Evolutionary conservation across 1,140 invertebrate genomes (phyloP).

Genomic region (Aleiodes sp.): DNA sequence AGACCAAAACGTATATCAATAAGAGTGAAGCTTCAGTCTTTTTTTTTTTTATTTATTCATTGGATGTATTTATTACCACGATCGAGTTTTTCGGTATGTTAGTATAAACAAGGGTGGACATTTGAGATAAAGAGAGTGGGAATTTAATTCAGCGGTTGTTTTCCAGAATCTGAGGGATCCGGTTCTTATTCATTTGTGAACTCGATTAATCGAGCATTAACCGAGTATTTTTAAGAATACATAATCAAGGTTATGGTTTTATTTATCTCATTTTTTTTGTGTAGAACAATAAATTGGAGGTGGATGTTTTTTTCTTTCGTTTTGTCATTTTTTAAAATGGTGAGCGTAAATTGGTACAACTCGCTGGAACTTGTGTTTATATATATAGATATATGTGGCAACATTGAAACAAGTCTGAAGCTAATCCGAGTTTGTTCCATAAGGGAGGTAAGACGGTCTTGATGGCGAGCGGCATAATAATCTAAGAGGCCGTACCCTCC

Average conservation of each 20-base stretch:
- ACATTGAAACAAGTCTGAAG: slow-evolving; percentile 26
- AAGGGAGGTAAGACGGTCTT: slow-evolving; percentile 17
- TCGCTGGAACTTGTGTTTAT: not conserved
- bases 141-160: not conserved
- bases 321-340: too few relatives aligned
- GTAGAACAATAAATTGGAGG: too few relatives aligned
- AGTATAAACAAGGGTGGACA: too few relatives aligned
- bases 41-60: not conserved
- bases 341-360: too few relatives aligned
- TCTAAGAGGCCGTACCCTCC: slow-evolving; percentile 29
- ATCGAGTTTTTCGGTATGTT: slow-evolving; percentile 31
- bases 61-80: slow-evolving; percentile 37
- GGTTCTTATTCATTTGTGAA: not conserved
- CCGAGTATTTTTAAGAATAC: not conserved
- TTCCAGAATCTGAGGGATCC: not conserved
- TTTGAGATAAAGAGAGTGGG: not conserved
- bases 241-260: too few relatives aligned
- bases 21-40: slow-evolving; percentile 20
- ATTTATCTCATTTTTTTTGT: too few relatives aligned
- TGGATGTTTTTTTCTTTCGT: too few relatives aligned
- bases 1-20: slow-evolving; percentile 27
- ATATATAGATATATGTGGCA: too few relatives aligned
- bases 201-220: not conserved
- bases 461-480: slow-evolving; percentile 34
- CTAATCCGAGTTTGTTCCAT: slow-evolving; percentile 19